Base-by-base conservation (phyloP, 2,888 invertebrate genomes). In the Helobdella robusta region DNA sequence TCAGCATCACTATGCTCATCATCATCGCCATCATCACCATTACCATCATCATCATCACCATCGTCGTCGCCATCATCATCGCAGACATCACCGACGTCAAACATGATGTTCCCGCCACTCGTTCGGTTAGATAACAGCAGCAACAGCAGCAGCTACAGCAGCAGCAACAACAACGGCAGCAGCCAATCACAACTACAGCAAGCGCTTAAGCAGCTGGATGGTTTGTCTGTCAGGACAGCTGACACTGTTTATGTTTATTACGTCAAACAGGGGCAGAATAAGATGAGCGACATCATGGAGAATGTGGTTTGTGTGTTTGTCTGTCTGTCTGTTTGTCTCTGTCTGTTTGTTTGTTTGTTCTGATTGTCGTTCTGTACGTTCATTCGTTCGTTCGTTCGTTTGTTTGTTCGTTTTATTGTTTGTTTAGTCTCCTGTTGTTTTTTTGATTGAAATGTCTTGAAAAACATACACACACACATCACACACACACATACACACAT, bases 231-330 rank as follows among this genome's bases (percentile, higher is more conserved):
- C 44, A 84, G 94, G 69, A 89, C 89, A 2, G 86, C 87, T 74
- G 90, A 93, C 76, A 95, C 94, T 0, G 91, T 89, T 69, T 92
- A 94, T 79, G 85, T 95, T 71, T 92, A 94, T 82, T 95, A 93
- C 76, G 91, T 91, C 1, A 87, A 88, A 78, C 85, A 89, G 18
- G 91, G 90, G 0, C 93, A 93, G 79, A 85, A 85, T 60, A 81
- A 81, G 68, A 85, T 88, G 0, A 82, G 83, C 15, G 89, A 92
- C 72, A 91, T 97, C 70, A 84, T 97, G 18, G 82, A 83, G 64
- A 91, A 91, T 81, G 86, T 87, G 75, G 84, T 72, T 40, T 60
- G 71, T 67, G 3, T 20, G 11, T 63, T 23, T 52, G 40, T 11
- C 23, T 58, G 20, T 54, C 28, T 2, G 28, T 63, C 8, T 58